Evolutionary conservation across 1,140 invertebrate genomes (phyloP).

Genomic region (Meteorus sp.): DNA sequence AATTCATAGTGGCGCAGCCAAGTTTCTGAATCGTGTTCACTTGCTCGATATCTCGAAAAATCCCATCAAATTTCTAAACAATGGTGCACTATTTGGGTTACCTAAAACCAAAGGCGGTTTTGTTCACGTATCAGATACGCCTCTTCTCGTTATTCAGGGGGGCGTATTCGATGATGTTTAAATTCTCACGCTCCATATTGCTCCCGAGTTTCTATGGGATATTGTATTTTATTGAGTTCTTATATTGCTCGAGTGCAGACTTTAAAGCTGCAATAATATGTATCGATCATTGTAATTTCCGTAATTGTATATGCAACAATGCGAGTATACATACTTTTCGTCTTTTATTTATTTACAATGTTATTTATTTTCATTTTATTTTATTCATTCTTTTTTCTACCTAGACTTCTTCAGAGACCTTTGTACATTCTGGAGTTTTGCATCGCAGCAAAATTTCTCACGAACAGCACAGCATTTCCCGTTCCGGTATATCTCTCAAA

Average conservation of each 20-base stretch:
- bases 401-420: constrained; percentile 12
- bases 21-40: constrained; percentile 31
- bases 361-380: no score
- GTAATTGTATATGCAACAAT: background rate
- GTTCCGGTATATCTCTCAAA: constrained; percentile 31
- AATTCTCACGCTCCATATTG: background rate
- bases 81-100: constrained; percentile 39
- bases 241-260: no score
- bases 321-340: background rate
- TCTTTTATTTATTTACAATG: background rate
- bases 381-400: background rate
- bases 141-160: constrained; percentile 32
- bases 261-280: no score
- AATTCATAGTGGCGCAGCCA: constrained; percentile 33
- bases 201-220: no score
- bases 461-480: constrained; percentile 33
- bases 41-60: constrained; percentile 37
- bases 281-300: constrained; percentile 1
- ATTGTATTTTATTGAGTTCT: no score
- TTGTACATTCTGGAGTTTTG: background rate
- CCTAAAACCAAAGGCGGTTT: constrained; percentile 22
- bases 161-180: constrained; percentile 40
- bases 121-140: constrained; percentile 31
- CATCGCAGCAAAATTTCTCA: constrained; percentile 29
- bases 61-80: constrained; percentile 34